Base-by-base conservation (phyloP, 2,113 vertebrate genomes). In the Microtus ochrogaster region DNA sequence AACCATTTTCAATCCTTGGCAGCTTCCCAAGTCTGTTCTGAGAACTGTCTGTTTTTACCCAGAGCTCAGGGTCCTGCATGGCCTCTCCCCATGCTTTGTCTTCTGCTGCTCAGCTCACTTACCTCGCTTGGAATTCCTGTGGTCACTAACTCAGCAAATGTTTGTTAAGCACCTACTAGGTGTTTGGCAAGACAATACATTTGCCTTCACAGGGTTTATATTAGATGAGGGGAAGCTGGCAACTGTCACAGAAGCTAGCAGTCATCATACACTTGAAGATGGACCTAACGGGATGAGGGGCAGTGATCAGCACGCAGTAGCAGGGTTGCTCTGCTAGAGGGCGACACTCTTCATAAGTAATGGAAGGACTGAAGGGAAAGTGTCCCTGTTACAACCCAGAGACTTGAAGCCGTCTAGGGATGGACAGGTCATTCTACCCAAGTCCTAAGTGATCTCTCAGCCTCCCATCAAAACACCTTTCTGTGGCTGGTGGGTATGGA, bases 61-160 rank as follows among this genome's bases (percentile, higher is more conserved):
- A 26, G 63, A 36, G 2, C 17, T 58, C 0, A 26, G 63, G 41
- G 52, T 44, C 77, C 77, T 58, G 4, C 22, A 1, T 1, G 77
- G 28, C 24, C 44, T 55, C 19, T 39, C 39, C n/a, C 2, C 0
- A 17, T 11, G 28, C 17, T 39, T 89, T 28, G 22, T 76, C 52
- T 76, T 58, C 49, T 21, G 86, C 16, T 33, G 58, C 21, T 70
- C 39, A 41, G 41, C 33, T 36, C 33, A 49, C 22, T 72, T 12
- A 39, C 49, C 17, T 28, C 21, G 1, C 39, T 85, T 16, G 65
- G 44, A 0, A 10, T 36, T 81, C 44, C 70, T 61, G 11, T 68
- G 73, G 86, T 30, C 87, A 90, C 33, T 70, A 70, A 82, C 33
- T 93, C 47, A 70, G 49, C 72, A 49, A 22, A 78, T 90, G 72